phyloP scores from a whole-genome alignment of 1,140 invertebrate species.

The Streblospio benedicti region DNA sequence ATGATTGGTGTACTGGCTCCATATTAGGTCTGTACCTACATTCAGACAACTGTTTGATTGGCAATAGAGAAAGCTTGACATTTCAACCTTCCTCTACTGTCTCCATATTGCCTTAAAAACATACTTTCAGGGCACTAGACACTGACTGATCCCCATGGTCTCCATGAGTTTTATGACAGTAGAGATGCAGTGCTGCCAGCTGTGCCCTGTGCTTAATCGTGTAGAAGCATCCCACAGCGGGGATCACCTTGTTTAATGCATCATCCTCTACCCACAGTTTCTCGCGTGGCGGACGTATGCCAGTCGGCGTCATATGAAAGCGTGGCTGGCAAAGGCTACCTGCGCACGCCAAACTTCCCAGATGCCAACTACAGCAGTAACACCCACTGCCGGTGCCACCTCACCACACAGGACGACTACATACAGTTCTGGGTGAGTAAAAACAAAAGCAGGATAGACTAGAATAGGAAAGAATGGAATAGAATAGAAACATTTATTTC shows the following conservation, averaged over 20 bases:
- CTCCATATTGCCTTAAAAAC: no score
- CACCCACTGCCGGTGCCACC: background rate
- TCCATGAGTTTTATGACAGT: background rate
- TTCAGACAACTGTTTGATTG: no score
- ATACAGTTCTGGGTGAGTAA: background rate
- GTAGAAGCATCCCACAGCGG: background rate
- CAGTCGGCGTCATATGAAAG: background rate
- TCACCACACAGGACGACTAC: background rate
- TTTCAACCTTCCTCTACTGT: no score
- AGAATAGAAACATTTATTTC: no score
- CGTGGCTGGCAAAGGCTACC: background rate
- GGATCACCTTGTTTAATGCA: background rate
- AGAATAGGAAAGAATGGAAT: no score
- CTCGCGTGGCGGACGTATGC: background rate
- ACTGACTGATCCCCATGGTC: no score
- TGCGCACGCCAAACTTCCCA: background rate
- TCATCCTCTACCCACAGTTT: background rate
- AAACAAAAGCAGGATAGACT: background rate
- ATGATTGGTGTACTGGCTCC: no score
- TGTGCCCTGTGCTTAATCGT: background rate
- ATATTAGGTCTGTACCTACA: no score
- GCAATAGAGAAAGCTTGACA: no score
- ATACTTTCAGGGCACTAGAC: no score
- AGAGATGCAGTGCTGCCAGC: background rate
- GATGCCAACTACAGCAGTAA: background rate